These are phyloP conservation scores for Salvelinus fontinalis DNA, from an alignment of 2,113 vertebrate species.

Conservation along the genomic window DNA sequence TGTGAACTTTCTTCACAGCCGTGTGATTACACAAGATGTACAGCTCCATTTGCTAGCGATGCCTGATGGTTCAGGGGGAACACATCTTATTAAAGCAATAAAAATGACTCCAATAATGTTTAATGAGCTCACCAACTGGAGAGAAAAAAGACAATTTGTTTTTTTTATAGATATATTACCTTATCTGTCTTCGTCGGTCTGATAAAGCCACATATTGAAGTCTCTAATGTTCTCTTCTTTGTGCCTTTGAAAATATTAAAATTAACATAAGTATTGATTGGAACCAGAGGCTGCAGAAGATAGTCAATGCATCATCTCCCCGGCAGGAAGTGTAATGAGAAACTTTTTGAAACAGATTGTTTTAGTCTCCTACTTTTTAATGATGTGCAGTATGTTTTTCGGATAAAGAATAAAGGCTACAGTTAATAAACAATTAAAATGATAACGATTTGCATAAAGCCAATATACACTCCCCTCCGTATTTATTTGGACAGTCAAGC, in stretches of 20 bases:
- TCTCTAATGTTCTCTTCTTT: slow-evolving; percentile 14
- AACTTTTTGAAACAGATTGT: slow-evolving; percentile 12
- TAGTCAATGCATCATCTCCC: not conserved
- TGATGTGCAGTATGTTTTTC: not conserved
- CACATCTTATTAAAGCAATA: slow-evolving; percentile 47
- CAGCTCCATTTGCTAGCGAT: slow-evolving; percentile 26
- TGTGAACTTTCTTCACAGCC: slow-evolving; percentile 5
- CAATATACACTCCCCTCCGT: too few species aligned
- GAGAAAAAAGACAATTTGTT: slow-evolving; percentile 28
- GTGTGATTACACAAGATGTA: slow-evolving; percentile 42
- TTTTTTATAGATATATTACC: slow-evolving; percentile 31
- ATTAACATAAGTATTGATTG: slow-evolving; percentile 24
- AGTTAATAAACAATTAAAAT: too few species aligned
- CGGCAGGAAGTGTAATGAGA: not conserved
- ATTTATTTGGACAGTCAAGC: too few species aligned
- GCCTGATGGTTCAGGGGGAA: slow-evolving; percentile 26
- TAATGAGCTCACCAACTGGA: slow-evolving; percentile 42
- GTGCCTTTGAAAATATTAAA: slow-evolving; percentile 26
- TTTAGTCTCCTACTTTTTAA: not conserved
- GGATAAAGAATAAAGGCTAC: not conserved
- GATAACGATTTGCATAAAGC: too few species aligned
- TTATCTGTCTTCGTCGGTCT: slow-evolving; percentile 28
- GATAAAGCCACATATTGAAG: slow-evolving; percentile 15
- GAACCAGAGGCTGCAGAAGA: slow-evolving; percentile 11
- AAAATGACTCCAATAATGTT: slow-evolving; percentile 42